Conservation (phyloP, 2,888 invertebrate species). For the Chrysodeixis includens region DNA sequence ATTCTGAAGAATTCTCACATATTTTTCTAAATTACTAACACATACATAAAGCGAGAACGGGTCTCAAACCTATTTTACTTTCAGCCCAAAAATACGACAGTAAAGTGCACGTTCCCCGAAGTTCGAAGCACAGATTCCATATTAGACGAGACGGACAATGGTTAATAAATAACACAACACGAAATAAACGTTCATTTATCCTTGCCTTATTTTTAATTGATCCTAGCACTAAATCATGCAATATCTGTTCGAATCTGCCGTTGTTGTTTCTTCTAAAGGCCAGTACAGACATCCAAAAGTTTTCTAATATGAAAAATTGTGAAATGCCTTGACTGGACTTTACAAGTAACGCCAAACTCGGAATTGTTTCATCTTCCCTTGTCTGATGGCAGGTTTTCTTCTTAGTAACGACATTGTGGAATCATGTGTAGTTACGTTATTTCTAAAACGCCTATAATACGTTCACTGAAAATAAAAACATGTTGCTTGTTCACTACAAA, state of each 20-base stretch:
- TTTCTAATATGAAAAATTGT: neutral
- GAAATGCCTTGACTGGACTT: neutral
- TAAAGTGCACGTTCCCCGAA: neutral
- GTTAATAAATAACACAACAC: neutral
- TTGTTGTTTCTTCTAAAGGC: neutral
- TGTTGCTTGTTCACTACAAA: too few species aligned
- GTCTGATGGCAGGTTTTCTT: neutral
- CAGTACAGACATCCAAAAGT: neutral
- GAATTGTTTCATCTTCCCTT: neutral
- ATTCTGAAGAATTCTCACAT: too few species aligned
- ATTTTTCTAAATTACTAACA: too few species aligned
- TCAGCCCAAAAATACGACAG: neutral
- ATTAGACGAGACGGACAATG: neutral
- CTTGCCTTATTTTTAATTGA: conserved; percentile 1
- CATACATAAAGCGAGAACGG: too few species aligned
- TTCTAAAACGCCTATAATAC: neutral
- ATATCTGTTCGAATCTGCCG: neutral
- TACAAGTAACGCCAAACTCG: neutral
- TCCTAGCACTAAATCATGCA: neutral
- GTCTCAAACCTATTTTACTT: too few species aligned
- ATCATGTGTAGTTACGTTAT: neutral
- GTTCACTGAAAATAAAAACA: neutral
- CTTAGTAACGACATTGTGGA: neutral
- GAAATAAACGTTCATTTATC: neutral
- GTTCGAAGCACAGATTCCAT: conserved; percentile 2